Evolutionary conservation across 2,888 invertebrate species (phyloP).

Genomic region (Drosophila macrothrix): DNA sequence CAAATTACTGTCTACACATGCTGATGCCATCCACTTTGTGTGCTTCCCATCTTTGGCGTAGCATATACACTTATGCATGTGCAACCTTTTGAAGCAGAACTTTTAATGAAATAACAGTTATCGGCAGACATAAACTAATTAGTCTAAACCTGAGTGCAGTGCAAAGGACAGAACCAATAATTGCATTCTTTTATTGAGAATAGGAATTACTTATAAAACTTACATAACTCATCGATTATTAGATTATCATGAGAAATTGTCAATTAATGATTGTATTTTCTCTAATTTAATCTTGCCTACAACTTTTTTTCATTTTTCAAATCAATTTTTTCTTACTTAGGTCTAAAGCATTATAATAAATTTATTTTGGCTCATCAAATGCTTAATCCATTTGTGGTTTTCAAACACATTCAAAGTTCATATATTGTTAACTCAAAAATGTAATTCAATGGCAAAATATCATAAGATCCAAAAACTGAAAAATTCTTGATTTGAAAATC

Average conservation of each 20-base stretch:
- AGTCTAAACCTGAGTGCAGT: conserved; percentile 11
- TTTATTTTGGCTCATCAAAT: background rate
- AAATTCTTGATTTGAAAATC: background rate
- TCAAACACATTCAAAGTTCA: background rate
- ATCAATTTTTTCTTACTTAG: background rate
- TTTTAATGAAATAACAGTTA: conserved; percentile 13
- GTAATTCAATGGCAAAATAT: background rate
- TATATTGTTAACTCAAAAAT: background rate
- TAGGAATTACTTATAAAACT: too few relatives aligned
- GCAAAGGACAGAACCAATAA: background rate
- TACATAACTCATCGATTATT: too few relatives aligned
- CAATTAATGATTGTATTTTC: background rate
- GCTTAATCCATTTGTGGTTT: background rate
- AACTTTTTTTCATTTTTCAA: background rate
- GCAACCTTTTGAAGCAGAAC: background rate
- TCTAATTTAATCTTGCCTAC: background rate
- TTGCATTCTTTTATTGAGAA: background rate
- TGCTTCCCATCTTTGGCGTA: conserved; percentile 16
- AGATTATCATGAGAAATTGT: background rate
- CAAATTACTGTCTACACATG: conserved; percentile 7
- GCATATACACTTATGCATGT: background rate
- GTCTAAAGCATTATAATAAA: background rate
- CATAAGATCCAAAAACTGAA: background rate
- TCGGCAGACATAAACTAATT: conserved; percentile 15
- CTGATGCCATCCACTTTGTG: conserved; percentile 19